These are phyloP conservation scores for Andrena cerasifolii DNA, from an alignment of 1,140 invertebrate genomes.

Conservation along the genomic window DNA sequence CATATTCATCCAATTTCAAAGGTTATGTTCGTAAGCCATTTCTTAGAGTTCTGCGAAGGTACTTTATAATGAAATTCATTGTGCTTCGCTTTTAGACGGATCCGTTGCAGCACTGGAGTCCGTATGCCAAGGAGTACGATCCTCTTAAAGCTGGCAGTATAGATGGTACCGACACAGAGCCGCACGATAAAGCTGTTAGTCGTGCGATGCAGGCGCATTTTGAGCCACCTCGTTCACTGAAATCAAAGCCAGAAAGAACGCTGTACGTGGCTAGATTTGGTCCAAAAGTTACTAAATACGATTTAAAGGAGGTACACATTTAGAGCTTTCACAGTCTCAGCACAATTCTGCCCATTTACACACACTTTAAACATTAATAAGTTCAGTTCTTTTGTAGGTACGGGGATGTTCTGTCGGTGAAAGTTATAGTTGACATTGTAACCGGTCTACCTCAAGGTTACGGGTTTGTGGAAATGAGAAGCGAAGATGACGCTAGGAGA, in stretches of 20 bases:
- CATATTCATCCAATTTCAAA: background rate
- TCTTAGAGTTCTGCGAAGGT: background rate
- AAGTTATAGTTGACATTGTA: conserved; percentile 90
- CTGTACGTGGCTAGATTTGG: conserved; percentile 91
- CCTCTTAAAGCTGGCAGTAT: conserved; percentile 91
- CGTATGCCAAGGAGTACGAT: conserved; percentile 84
- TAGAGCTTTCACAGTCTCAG: background rate
- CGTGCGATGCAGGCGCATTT: conserved; percentile 89
- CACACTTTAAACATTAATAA: background rate
- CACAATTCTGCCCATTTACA: background rate
- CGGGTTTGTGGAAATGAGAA: conserved; percentile 92
- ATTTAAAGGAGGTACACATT: conserved; percentile 72
- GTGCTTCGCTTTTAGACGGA: conserved; percentile 22
- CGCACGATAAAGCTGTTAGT: conserved; percentile 91
- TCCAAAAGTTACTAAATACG: conserved; percentile 85
- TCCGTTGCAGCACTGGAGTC: conserved; percentile 79
- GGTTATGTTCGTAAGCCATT: background rate
- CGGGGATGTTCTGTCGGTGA: conserved; percentile 87
- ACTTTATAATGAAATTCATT: too few species aligned
- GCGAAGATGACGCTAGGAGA: conserved; percentile 83
- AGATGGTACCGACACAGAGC: conserved; percentile 91
- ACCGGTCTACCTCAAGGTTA: conserved; percentile 93
- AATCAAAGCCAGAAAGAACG: conserved; percentile 88
- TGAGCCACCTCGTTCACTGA: conserved; percentile 85
- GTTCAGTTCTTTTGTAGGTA: conserved; percentile 85